phyloP scores from a whole-genome alignment of 2,888 invertebrate species.

The Napeogenes sylphis region DNA sequence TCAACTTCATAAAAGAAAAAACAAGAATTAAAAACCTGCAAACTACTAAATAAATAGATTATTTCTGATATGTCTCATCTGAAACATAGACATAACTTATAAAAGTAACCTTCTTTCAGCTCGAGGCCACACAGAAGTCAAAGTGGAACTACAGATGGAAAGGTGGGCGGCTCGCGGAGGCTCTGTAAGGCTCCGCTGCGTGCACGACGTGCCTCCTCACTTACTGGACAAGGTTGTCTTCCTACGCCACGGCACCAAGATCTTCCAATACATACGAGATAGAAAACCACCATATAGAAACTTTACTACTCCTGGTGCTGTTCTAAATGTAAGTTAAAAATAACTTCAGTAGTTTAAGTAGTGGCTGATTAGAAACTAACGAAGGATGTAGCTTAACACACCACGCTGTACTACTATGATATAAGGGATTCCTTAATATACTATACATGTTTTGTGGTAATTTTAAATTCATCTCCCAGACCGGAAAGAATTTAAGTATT shows the following conservation, averaged over 20 bases:
- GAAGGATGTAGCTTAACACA: not conserved
- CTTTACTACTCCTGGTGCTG: slow-evolving; percentile 83
- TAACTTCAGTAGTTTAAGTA: not conserved
- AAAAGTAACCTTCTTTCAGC: slow-evolving; percentile 43
- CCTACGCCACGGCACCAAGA: slow-evolving; percentile 83
- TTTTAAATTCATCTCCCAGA: too few species aligned
- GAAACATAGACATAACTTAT: not conserved
- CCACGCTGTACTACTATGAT: too few species aligned
- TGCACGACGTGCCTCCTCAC: slow-evolving; percentile 85
- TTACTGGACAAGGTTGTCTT: slow-evolving; percentile 88
- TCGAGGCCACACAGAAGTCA: slow-evolving; percentile 74
- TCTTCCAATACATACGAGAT: slow-evolving; percentile 88
- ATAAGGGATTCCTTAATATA: too few species aligned
- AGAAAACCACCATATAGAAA: slow-evolving; percentile 85
- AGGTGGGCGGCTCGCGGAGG: slow-evolving; percentile 85
- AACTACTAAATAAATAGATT: too few species aligned
- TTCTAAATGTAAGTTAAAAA: slow-evolving; percentile 83
- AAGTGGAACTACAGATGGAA: slow-evolving; percentile 82
- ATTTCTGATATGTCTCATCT: too few species aligned
- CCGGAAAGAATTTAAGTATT: too few species aligned
- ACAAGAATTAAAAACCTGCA: too few species aligned
- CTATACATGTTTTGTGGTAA: too few species aligned
- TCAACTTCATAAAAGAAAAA: too few species aligned
- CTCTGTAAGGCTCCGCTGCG: slow-evolving; percentile 84
- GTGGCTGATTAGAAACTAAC: not conserved